Base-by-base conservation (phyloP, 2,113 vertebrate species). In the Heteronetta atricapilla region DNA sequence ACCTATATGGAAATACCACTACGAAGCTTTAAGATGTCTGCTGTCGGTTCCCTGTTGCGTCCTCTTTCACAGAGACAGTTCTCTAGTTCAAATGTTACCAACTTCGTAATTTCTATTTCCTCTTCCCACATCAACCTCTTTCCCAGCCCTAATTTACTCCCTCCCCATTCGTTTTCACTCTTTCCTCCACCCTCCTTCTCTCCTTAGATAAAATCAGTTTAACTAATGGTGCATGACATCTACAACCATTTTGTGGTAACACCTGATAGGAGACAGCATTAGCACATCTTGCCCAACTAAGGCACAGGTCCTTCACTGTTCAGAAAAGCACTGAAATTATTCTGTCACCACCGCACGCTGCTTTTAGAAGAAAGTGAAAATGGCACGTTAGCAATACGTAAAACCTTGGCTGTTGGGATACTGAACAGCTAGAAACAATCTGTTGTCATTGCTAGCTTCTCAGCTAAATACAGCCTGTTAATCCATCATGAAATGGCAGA, bases 331-430 rank as follows among this genome's bases (percentile, higher is more conserved):
- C 40, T 62, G 40, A 22, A 42, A 55, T 63, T 31, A 46, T 48
- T 56, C 40, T 46, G n/a, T 42, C 59, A 48, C 38, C 31, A 56
- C 12, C 5, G 6, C 21, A 74, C 17, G 63, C 31, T 25, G 12
- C 46, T 56, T 55, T 56, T 56, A 50, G 23, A 40, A 40, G 48
- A 55, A 14, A 11, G 0, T 62, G 60, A 78, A 84, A 66, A 55
- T 10, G 11, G 7, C n/a, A 13, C 0, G 0, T 34, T 38, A 46
- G 8, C 36, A 40, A 16, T 13, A 72, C 20, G 21, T 34, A 46
- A 53, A 70, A 58, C 18, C 21, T 58, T 50, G 44, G 22, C 70
- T 82, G 15, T 8, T 52, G 14, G 44, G 66, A 53, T 33, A 44
- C 18, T 21, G 62, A 80, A 44, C 40, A 84, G 19, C 23, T 62